phyloP scores from a whole-genome alignment of 2,797 vertebrate genomes.

The Lemur catta region DNA sequence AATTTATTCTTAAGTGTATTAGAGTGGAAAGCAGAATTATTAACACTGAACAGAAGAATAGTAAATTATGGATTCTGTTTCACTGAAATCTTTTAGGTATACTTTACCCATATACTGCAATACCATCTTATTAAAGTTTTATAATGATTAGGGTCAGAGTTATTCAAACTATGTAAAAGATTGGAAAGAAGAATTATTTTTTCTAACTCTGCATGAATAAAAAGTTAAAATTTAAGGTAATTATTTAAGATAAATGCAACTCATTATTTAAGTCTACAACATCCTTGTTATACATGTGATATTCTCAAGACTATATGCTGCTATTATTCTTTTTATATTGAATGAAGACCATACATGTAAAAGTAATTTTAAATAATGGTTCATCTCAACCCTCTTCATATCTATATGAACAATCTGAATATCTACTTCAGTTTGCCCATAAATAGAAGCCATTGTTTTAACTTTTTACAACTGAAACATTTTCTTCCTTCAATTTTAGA shows the following conservation, averaged over 20 bases:
- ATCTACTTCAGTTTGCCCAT: neutral
- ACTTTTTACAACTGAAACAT: neutral
- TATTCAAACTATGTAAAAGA: neutral
- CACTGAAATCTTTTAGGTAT: neutral
- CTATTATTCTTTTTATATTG: neutral
- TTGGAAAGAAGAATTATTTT: neutral
- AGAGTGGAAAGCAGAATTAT: neutral
- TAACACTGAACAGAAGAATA: neutral
- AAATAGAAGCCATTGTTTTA: neutral
- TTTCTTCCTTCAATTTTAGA: neutral
- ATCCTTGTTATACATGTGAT: neutral
- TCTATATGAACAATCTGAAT: neutral
- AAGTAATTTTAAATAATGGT: neutral
- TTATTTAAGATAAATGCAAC: neutral
- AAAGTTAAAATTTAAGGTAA: neutral
- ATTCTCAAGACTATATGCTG: neutral
- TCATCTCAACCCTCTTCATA: neutral
- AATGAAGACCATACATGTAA: neutral
- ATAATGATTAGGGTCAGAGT: neutral
- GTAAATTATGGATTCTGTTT: neutral
- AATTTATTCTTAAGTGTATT: neutral
- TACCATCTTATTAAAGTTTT: neutral
- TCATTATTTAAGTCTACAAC: neutral
- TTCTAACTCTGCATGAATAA: neutral
- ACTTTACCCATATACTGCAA: neutral